These are phyloP conservation scores for Esox lucius DNA, from an alignment of 2,797 vertebrate species.

Conservation along the genomic window DNA sequence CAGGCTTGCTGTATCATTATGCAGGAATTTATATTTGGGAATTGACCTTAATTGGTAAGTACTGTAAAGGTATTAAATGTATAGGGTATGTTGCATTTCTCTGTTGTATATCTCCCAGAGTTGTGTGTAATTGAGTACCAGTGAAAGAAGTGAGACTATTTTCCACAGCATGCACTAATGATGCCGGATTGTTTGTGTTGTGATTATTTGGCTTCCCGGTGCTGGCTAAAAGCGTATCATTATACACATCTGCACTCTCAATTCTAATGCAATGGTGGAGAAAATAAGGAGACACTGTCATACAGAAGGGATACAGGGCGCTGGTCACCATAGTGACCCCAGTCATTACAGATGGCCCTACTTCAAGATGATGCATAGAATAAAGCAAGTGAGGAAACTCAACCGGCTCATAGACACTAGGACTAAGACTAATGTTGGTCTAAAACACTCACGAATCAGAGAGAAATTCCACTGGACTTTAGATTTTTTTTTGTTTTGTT, in stretches of 20 bases:
- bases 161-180: constrained; percentile 70
- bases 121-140: constrained; percentile 54
- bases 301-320: constrained; percentile 56
- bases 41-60: constrained; percentile 16
- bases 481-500: too few species aligned
- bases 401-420: background rate
- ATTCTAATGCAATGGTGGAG: constrained; percentile 59
- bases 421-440: too few species aligned
- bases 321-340: constrained; percentile 65
- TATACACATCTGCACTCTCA: constrained; percentile 70
- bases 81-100: constrained; percentile 34
- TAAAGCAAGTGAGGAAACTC: background rate
- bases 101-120: constrained; percentile 51
- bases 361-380: constrained; percentile 32
- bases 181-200: constrained; percentile 71
- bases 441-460: too few species aligned
- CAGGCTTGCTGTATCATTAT: too few species aligned
- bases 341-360: constrained; percentile 49
- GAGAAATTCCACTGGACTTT: too few species aligned
- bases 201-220: constrained; percentile 71
- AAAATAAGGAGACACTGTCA: constrained; percentile 77
- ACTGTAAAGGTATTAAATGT: constrained; percentile 19
- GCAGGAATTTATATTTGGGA: too few species aligned
- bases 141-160: constrained; percentile 58
- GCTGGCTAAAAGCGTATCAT: constrained; percentile 80